Conservation (phyloP, 37 sponge, comb jelly and placozoan genomes). For the Chondrilla cf. caribensis region DNA sequence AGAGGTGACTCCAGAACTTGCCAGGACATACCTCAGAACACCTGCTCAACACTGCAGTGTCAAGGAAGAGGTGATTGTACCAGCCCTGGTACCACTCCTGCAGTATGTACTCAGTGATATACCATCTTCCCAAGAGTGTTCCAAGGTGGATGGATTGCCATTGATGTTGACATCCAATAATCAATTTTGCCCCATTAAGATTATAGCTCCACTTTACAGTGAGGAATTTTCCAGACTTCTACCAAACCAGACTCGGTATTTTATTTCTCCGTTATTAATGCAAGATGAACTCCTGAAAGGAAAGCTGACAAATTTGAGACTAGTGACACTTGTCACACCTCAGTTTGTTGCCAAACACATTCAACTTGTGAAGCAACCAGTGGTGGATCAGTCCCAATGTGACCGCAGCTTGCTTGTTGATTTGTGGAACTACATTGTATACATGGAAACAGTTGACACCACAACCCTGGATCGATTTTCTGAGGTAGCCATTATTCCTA, state of each 20-base stretch:
- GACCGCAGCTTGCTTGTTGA: neutral
- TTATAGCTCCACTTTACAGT: neutral
- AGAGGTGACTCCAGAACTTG: constrained; percentile 9
- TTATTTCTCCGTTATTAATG: neutral
- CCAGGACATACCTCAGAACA: neutral
- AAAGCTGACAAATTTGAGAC: neutral
- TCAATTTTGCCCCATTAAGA: neutral
- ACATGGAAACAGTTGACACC: no score
- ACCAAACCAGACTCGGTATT: neutral
- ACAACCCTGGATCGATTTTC: neutral
- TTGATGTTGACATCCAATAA: constrained; percentile 34
- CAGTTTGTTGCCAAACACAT: constrained; percentile 31
- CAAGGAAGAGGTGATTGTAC: constrained; percentile 4
- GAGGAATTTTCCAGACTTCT: neutral
- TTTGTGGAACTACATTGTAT: constrained; percentile 10
- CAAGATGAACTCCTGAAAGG: neutral
- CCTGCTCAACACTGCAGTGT: neutral
- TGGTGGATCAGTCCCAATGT: neutral
- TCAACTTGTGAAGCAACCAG: constrained; percentile 4
- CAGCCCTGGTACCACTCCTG: constrained; percentile 12
- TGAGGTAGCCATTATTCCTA: neutral
- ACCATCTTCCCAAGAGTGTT: neutral
- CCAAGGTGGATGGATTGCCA: constrained; percentile 7
- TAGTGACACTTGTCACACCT: constrained; percentile 22
- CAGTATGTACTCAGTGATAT: neutral